Percentiles rank a stretch among this genome's conserved stretches.
Evolutionary conservation across 1,140 invertebrate species (phyloP).

Genomic region (Amyelois transitella): DNA sequence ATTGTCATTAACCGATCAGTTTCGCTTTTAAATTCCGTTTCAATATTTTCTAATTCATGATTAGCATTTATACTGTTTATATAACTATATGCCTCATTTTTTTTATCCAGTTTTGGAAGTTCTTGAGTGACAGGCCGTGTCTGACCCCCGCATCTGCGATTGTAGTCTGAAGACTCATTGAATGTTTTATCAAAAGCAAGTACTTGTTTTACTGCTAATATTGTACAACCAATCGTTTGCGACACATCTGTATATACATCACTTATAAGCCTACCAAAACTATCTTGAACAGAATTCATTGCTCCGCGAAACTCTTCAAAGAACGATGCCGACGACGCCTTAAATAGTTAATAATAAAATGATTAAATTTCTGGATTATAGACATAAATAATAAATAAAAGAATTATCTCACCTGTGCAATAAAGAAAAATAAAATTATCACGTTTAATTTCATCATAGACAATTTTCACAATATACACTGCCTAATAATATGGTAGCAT

Average conservation of each 20-base stretch:
- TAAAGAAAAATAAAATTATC: conserved; percentile 21
- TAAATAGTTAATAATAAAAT: neutral
- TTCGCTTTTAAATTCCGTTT: conserved; percentile 19
- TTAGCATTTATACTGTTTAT: neutral
- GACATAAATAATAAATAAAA: too few relatives aligned
- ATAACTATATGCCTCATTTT: neutral
- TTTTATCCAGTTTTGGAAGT: neutral
- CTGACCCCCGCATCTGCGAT: conserved; percentile 23
- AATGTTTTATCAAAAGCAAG: conserved; percentile 27
- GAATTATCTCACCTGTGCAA: conserved; percentile 20
- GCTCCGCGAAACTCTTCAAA: conserved; percentile 40
- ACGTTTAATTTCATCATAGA: conserved; percentile 20
- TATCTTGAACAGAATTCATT: conserved; percentile 35
- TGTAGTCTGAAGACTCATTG: conserved; percentile 23
- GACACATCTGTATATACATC: conserved; percentile 49
- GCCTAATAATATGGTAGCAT: neutral
- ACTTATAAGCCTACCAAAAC: conserved; percentile 43
- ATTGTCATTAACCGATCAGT: conserved; percentile 35
- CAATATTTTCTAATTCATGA: conserved; percentile 10
- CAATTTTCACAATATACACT: neutral
- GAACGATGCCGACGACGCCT: conserved; percentile 28
- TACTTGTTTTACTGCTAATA: conserved; percentile 51
- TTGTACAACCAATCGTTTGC: conserved; percentile 49
- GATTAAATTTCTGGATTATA: too few relatives aligned
- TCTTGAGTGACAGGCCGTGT: neutral